Conservation (phyloP, 2,888 invertebrate species). For the Zygothrica quintamaculata region DNA sequence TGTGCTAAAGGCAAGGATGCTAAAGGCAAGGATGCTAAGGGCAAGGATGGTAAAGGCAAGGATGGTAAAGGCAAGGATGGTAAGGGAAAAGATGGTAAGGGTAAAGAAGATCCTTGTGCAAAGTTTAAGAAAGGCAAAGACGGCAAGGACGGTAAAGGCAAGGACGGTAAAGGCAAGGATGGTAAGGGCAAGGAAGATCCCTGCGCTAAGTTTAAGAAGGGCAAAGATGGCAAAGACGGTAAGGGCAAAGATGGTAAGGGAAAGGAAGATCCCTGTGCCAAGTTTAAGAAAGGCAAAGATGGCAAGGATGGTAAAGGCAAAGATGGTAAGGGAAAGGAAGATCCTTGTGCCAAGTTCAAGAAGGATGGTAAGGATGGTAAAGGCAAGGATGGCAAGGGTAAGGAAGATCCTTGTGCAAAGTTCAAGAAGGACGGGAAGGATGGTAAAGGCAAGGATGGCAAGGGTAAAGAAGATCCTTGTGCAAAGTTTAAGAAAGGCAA, state of each 20-base stretch:
- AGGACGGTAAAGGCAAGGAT: too few species aligned
- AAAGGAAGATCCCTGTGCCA: conserved; percentile 23
- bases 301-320: conserved; percentile 15
- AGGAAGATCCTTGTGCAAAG: conserved; percentile 19
- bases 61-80: conserved; percentile 15
- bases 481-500: conserved; percentile 10
- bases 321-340: conserved; percentile 19
- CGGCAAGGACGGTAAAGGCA: conserved; percentile 16
- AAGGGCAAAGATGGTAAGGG: too few species aligned
- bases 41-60: conserved; percentile 22
- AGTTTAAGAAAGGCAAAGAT: conserved; percentile 5
- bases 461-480: conserved; percentile 25
- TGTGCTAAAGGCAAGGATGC: conserved; percentile 28
- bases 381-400: background rate
- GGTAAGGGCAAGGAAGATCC: too few species aligned
- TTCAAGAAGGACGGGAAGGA: conserved; percentile 5
- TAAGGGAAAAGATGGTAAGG: too few species aligned
- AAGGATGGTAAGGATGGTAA: conserved; percentile 8
- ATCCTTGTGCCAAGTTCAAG: conserved; percentile 23
- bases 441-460: conserved; percentile 1
- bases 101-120: conserved; percentile 35
- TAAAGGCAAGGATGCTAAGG: conserved; percentile 19
- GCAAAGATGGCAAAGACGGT: too few species aligned
- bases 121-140: conserved; percentile 35
- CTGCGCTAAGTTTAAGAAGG: too few species aligned